Evolutionary conservation across 1,140 invertebrate genomes (phyloP).

Genomic region (Lethocerus indicus): DNA sequence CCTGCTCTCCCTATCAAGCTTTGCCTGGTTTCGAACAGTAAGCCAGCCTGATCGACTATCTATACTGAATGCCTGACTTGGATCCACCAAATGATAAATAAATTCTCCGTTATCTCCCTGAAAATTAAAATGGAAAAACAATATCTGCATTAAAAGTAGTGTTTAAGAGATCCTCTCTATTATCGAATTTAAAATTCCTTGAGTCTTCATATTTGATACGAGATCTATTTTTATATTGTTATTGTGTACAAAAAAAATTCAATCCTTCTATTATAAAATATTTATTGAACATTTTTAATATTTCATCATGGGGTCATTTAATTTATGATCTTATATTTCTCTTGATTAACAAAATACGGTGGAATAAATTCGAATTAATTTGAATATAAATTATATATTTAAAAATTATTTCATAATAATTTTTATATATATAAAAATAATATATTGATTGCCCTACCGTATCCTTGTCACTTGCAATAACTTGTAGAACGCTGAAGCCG

Average conservation of each 20-base stretch:
- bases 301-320: neutral
- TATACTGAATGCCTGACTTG: constrained; percentile 56
- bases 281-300: too few relatives aligned
- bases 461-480: constrained; percentile 58
- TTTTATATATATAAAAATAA: neutral
- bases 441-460: constrained; percentile 30
- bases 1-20: constrained; percentile 60
- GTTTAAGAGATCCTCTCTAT: too few relatives aligned
- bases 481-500: constrained; percentile 64
- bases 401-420: neutral
- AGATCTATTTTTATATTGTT: too few relatives aligned
- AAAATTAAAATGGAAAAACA: constrained; percentile 8
- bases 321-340: neutral
- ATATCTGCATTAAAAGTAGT: too few relatives aligned
- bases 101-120: constrained; percentile 68
- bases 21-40: constrained; percentile 58
- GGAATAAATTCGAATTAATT: neutral
- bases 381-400: neutral
- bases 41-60: constrained; percentile 67
- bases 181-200: too few relatives aligned
- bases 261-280: too few relatives aligned
- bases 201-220: too few relatives aligned
- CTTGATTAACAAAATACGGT: neutral
- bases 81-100: constrained; percentile 55
- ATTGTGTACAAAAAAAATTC: too few relatives aligned